Base-by-base conservation (phyloP, 2,113 vertebrate species). In the Grammomys dolichurus region DNA sequence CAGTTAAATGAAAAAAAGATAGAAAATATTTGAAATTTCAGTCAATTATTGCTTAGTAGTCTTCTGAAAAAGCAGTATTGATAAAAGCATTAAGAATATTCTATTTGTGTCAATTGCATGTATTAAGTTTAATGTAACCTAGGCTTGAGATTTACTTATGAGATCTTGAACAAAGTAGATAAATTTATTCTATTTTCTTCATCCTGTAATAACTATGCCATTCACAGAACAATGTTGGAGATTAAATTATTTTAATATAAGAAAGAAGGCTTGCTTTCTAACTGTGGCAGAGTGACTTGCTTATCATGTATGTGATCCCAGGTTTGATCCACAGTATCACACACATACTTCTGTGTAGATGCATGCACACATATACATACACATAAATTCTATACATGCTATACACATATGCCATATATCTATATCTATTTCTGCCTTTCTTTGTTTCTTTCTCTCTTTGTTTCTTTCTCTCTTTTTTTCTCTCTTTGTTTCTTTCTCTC, bases 161-260 rank as follows among this genome's bases (percentile, higher is more conserved):
- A 77, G 13, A 48, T 26, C 26, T 91, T 81, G 22, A 87, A 13
- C 60, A 84, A 19, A 89, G 36, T 46, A 46, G 19, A 82, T 89
- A 24, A 86, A 86, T 93, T 93, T 65, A 26, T 73, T 93, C 87
- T 11, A 1, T 8, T 88, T 76, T 95, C 87, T 9, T 87, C 22
- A 40, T 22, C 28, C 72, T n/a, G 8, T 28, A 40, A 51, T 46
- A 82, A 73, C 24, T 48, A n/a, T 51, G 28, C 8, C 28, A 94
- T 90, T 56, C 17, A 20, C 51, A 13, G 7, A 90, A 17, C 40
- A 63, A 4, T 69, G 3, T 58, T 72, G 40, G n/a, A 1, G 46
- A 60, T 87, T 87, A 67, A 72, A 43, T 85, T 43, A 51, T 22
- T 54, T 11, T 81, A 48, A 26, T 17, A 70, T 48, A n/a, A 33